A percentile compares a stretch with the other conserved stretches of the same genome.
Evolutionary conservation across 1,140 invertebrate genomes (phyloP).

Genomic region (Cherax destructor): DNA sequence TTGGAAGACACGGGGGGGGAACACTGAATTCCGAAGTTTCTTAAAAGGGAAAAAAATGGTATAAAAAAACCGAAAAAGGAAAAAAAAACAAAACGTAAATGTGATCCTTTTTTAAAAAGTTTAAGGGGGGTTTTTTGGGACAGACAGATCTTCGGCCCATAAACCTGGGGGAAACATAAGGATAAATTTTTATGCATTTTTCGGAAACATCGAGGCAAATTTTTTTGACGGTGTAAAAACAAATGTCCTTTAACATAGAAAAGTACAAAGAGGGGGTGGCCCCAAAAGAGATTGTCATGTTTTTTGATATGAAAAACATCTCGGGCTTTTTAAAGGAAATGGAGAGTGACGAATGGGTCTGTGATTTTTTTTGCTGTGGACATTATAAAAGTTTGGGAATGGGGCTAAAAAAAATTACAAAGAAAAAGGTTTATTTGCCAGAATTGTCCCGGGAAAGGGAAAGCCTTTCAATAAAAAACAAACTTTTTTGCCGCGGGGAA

Average conservation of each 20-base stretch:
- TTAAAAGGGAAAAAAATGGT: too few species aligned
- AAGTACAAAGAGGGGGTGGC: constrained; percentile 33
- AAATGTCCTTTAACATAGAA: constrained; percentile 34
- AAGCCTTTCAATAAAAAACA: constrained; percentile 46
- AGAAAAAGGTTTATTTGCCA: constrained; percentile 42
- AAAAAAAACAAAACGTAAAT: too few species aligned
- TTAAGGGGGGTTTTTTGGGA: too few species aligned
- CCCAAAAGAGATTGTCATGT: constrained; percentile 17
- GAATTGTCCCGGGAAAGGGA: constrained; percentile 44
- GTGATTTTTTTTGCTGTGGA: constrained; percentile 49
- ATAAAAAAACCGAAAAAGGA: too few species aligned
- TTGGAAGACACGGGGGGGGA: not conserved
- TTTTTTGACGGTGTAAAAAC: constrained; percentile 29
- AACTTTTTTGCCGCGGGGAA: constrained; percentile 44
- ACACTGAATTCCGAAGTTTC: constrained; percentile 5
- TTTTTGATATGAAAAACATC: constrained; percentile 1
- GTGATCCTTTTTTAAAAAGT: too few species aligned
- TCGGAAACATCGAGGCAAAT: constrained; percentile 18
- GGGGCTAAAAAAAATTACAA: constrained; percentile 42
- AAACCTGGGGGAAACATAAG: too few species aligned
- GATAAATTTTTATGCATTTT: too few species aligned
- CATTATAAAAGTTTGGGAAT: constrained; percentile 42
- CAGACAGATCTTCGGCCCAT: too few species aligned
- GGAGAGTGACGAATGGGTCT: constrained; percentile 31
- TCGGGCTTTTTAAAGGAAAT: constrained; percentile 32